A percentile compares a stretch with the other conserved stretches of the same genome.
Conservation (phyloP, 92 coral and sea anemone species). For the Palythoa heliodiscus region DNA sequence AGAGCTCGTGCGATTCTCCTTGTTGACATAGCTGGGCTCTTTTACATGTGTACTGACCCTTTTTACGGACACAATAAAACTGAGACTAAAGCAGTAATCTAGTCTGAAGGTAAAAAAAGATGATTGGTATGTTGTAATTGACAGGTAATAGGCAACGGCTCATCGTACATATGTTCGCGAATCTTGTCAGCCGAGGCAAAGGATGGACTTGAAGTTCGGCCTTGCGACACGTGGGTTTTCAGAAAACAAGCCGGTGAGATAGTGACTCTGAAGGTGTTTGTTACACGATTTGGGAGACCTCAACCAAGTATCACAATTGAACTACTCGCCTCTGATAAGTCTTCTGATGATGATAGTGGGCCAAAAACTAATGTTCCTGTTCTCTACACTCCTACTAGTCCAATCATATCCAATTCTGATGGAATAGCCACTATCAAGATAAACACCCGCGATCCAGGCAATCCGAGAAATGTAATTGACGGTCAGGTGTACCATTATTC, state of each 20-base stretch:
- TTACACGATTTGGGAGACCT: conserved; percentile 69
- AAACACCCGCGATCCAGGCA: conserved; percentile 63
- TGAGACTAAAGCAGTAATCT: no score
- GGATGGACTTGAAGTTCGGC: conserved; percentile 73
- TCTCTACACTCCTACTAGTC: not conserved
- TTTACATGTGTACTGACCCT: no score
- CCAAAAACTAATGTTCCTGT: conserved; percentile 22
- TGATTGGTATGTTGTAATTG: not conserved
- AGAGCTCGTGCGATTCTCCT: no score
- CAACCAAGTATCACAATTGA: conserved; percentile 42
- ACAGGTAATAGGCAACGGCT: conserved; percentile 55
- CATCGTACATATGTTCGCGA: conserved; percentile 37
- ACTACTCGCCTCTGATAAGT: conserved; percentile 15
- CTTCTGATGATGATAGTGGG: conserved; percentile 12
- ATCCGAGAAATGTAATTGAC: conserved; percentile 62
- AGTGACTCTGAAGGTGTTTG: conserved; percentile 53
- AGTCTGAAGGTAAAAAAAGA: not conserved
- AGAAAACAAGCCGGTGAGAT: conserved; percentile 62
- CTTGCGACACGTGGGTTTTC: conserved; percentile 60
- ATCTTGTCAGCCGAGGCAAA: conserved; percentile 68
- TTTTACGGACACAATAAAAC: no score
- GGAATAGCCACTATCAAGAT: conserved; percentile 56
- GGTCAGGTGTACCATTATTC: conserved; percentile 67
- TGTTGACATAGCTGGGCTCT: no score
- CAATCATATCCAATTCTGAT: conserved; percentile 40